Evolutionary conservation across 1,140 invertebrate genomes (phyloP).

Genomic region (Lasioglossum albipes): DNA sequence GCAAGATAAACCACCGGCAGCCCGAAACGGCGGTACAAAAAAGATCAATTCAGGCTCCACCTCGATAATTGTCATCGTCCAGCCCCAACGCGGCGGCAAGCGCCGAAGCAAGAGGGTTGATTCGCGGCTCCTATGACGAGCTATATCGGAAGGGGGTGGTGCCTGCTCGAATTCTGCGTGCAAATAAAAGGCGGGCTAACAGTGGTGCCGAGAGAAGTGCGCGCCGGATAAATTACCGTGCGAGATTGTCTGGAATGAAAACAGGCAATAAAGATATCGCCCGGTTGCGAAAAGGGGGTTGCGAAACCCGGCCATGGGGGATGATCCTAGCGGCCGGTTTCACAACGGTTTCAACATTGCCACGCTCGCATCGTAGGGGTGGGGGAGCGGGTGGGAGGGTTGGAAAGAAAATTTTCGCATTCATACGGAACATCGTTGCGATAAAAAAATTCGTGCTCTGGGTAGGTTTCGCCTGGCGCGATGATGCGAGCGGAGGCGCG

Average conservation of each 20-base stretch:
- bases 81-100: no score
- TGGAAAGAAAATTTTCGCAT: slow-evolving; percentile 42
- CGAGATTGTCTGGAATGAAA: slow-evolving; percentile 48
- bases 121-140: no score
- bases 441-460: slow-evolving; percentile 60
- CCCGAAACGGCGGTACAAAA: no score
- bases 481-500: slow-evolving; percentile 61
- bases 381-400: background rate
- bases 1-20: no score
- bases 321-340: background rate
- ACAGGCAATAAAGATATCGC: slow-evolving; percentile 52
- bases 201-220: background rate
- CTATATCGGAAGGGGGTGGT: no score
- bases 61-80: no score
- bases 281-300: slow-evolving; percentile 8
- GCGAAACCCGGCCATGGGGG: no score
- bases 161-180: background rate
- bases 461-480: slow-evolving; percentile 48
- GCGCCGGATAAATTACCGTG: slow-evolving; percentile 35
- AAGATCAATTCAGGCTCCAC: no score
- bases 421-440: slow-evolving; percentile 51
- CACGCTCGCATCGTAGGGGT: no score
- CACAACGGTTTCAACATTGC: no score
- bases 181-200: background rate
- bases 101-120: no score